A percentile compares a stretch with the other conserved stretches of the same genome.
phyloP scores from a whole-genome alignment of 2,888 invertebrate genomes.

The Drosophila dives region DNA sequence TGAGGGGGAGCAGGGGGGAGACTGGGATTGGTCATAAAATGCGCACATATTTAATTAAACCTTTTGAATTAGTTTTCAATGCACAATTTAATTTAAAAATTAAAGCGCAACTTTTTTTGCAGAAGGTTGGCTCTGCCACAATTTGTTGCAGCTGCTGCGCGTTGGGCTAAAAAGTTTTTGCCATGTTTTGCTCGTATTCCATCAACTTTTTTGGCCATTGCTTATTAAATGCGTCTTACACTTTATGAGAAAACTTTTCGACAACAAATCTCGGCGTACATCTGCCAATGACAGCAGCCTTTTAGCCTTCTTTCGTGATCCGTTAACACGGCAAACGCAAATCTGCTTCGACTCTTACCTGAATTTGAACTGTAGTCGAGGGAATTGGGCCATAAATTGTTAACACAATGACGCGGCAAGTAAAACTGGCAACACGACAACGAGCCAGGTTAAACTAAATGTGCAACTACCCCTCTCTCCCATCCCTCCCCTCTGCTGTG shows the following conservation, averaged over 20 bases:
- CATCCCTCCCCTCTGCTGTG: not conserved
- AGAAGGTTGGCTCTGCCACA: not conserved
- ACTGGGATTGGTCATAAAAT: slow-evolving; percentile 10
- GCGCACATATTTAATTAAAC: slow-evolving; percentile 58
- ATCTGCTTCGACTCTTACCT: slow-evolving; percentile 1
- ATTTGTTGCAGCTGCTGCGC: slow-evolving; percentile 43
- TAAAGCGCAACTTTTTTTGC: slow-evolving; percentile 21
- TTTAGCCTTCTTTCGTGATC: not conserved
- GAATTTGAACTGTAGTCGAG: not conserved
- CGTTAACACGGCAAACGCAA: not conserved
- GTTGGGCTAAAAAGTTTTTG: slow-evolving; percentile 24
- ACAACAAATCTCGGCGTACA: slow-evolving; percentile 46
- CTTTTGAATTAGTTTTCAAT: slow-evolving; percentile 61
- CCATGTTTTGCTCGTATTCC: slow-evolving; percentile 33
- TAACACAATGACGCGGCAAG: slow-evolving; percentile 24
- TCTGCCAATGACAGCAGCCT: slow-evolving; percentile 57
- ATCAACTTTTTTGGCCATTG: slow-evolving; percentile 41
- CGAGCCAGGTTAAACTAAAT: not conserved
- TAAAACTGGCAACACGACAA: slow-evolving; percentile 17
- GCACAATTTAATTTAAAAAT: slow-evolving; percentile 19
- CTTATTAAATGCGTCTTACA: slow-evolving; percentile 60
- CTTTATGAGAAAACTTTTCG: slow-evolving; percentile 67
- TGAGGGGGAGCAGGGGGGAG: not conserved
- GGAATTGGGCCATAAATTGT: slow-evolving; percentile 41
- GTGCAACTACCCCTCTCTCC: not conserved